phyloP scores from a whole-genome alignment of 2,113 vertebrate genomes.

The Sardina pilchardus region DNA sequence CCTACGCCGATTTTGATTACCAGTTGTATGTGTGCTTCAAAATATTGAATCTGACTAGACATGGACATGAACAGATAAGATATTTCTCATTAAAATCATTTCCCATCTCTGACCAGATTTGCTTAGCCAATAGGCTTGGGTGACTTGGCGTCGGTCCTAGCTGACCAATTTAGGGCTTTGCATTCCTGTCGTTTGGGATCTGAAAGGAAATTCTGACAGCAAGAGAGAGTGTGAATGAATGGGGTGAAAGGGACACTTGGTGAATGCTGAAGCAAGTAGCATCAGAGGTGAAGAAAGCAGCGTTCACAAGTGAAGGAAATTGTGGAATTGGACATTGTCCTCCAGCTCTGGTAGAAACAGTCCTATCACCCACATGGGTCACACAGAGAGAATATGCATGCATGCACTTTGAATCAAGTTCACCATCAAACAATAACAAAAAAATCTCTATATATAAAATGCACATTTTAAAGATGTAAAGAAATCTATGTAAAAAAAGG shows the following conservation, averaged over 20 bases:
- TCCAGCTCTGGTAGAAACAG: background rate
- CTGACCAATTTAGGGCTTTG: background rate
- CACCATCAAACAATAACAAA: background rate
- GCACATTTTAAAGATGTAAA: no score
- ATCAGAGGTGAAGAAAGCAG: background rate
- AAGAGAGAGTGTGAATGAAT: background rate
- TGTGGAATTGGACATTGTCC: background rate
- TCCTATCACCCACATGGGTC: background rate
- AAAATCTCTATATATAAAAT: no score
- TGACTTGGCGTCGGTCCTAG: background rate
- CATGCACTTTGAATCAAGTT: background rate
- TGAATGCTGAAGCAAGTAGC: background rate
- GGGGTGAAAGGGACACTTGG: background rate
- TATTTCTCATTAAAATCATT: background rate
- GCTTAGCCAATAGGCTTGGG: background rate
- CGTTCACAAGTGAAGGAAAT: background rate
- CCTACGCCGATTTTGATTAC: background rate
- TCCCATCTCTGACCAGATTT: background rate
- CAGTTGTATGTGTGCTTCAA: background rate
- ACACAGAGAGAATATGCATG: background rate
- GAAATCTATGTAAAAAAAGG: no score
- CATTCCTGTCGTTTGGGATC: background rate
- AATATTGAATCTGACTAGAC: background rate
- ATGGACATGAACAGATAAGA: background rate
- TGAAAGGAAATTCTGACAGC: constrained; percentile 5